Evolutionary conservation across 2,797 vertebrate species (phyloP), one percentile per base, ranked within the genome.

Genomic region (Pipistrellus nathusii): DNA sequence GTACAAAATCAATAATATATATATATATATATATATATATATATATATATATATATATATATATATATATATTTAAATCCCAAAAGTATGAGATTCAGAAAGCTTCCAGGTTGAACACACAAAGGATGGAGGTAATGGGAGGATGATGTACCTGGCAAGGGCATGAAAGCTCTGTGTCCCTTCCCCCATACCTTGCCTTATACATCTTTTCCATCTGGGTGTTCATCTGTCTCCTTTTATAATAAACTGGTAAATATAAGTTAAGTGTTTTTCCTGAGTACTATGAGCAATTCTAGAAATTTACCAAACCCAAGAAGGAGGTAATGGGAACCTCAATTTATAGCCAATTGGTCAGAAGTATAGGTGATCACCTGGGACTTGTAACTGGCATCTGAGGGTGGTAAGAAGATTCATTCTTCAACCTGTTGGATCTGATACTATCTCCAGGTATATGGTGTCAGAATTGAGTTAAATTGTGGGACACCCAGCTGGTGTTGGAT

Each of bases 201-300:
- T 27, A 64, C 38, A 92, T 71, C n/a, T 59, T 64, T 85, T 85
- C n/a, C 64, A 85, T 59, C 73, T n/a, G 25, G 62, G 69, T 78
- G 83, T 59, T 77, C 55, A 77, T 92, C n/a, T 59, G 51, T 59
- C 59, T 78, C 38, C 41, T 69, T 77, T 77, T 69, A 41, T 41
- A 41, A 41, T 41, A 41, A 41, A 41, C 38, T 41, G 38, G 38
- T 41, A 41, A 41, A 41, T 41, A 41, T 41, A 41, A 41, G 38
- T 41, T 41, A 41, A 41, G 38, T 41, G 38, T 41, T 41, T 41
- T 41, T 41, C 38, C 38, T 41, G 38, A 41, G 38, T 41, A 41
- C 38, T 41, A 6, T 41, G 38, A 41, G 38, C 38, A 41, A 41
- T 41, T 41, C 38, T 41, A 41, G 51, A 53, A 78, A 85, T 69